These are phyloP conservation scores for Xiphophorus maculatus DNA, from an alignment of 2,113 vertebrate species.

Conservation along the genomic window DNA sequence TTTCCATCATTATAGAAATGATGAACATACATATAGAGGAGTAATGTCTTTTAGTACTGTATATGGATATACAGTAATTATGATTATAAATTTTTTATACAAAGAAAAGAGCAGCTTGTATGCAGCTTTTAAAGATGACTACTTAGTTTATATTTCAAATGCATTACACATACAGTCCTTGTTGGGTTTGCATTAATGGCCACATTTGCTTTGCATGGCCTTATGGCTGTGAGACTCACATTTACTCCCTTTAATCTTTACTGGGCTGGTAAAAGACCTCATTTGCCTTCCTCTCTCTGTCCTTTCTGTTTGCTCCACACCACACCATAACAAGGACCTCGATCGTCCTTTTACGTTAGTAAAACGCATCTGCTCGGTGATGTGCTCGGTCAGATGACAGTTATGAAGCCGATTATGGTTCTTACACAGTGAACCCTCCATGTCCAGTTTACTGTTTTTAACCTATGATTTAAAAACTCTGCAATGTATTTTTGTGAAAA, in stretches of 20 bases:
- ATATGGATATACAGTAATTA: background rate
- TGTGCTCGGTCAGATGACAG: conserved; percentile 52
- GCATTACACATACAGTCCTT: background rate
- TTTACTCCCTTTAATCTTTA: background rate
- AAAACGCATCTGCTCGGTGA: conserved; percentile 63
- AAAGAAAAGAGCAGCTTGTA: background rate
- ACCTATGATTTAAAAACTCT: conserved; percentile 38
- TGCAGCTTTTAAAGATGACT: conserved; percentile 2
- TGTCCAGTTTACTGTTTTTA: conserved; percentile 34
- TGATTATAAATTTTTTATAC: conserved; percentile 3
- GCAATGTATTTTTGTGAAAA: background rate
- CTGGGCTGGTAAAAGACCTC: background rate
- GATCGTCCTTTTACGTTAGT: conserved; percentile 28
- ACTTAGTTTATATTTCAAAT: background rate
- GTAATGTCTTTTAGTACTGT: background rate
- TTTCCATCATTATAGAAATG: background rate
- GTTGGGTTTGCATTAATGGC: background rate
- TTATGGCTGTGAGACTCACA: background rate
- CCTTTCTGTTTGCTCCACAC: background rate
- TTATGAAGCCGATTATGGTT: conserved; percentile 64
- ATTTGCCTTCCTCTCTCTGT: background rate
- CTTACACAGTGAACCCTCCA: conserved; percentile 48
- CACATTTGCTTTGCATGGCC: background rate
- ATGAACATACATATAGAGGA: background rate
- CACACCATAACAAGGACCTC: conserved; percentile 29